Conservation (phyloP, 1,140 invertebrate genomes). For the Goniozus legneri region DNA sequence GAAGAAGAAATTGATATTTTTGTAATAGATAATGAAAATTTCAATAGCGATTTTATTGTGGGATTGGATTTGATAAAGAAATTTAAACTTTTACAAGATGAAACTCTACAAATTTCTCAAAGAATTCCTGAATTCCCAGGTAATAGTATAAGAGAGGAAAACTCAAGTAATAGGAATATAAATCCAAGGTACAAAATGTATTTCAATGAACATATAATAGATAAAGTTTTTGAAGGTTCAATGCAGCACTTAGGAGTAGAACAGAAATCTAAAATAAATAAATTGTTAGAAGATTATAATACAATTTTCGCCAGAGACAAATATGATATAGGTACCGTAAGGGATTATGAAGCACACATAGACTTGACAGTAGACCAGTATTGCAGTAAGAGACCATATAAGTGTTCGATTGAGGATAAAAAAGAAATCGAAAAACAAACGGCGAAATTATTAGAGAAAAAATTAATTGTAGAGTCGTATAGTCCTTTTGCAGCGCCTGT, state of each 20-base stretch:
- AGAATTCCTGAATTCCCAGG: not conserved
- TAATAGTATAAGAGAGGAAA: not conserved
- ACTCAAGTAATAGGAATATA: not conserved
- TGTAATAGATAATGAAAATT: not conserved
- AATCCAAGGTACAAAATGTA: not conserved
- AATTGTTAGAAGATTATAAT: constrained; percentile 3
- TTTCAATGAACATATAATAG: constrained; percentile 7
- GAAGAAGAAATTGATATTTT: not conserved
- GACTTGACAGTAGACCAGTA: too few species aligned
- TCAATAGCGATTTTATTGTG: not conserved
- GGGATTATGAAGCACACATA: too few species aligned
- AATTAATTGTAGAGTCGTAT: too few species aligned
- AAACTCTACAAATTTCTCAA: not conserved
- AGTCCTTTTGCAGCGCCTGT: too few species aligned
- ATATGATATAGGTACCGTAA: constrained; percentile 6
- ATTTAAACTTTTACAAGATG: constrained; percentile 1
- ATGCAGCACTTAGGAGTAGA: not conserved
- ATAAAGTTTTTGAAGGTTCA: not conserved
- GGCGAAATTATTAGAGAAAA: too few species aligned
- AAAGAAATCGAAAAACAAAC: too few species aligned
- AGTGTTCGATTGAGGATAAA: too few species aligned
- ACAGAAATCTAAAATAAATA: constrained; percentile 2
- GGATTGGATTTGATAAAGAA: constrained; percentile 2
- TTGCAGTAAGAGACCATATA: too few species aligned
- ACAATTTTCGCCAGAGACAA: constrained; percentile 5